Base-by-base conservation (phyloP, 2,888 invertebrate species). In the Proisotoma minuta region DNA sequence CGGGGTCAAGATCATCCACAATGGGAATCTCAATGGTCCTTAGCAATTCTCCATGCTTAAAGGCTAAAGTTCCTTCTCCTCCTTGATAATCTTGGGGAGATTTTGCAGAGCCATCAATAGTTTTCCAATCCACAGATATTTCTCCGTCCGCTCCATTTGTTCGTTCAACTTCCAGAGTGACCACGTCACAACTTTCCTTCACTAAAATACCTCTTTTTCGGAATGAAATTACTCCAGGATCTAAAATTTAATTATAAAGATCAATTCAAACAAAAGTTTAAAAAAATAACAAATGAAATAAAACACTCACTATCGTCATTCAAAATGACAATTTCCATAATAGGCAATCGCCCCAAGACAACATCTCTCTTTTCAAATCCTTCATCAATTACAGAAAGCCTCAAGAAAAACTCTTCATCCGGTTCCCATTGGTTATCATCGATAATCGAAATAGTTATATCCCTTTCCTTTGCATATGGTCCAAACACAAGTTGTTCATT, bases 381-480 rank as follows among this genome's bases (percentile, higher is more conserved):
- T 49, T 74, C 74, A 54, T 75, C 71, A 2, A 77, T 60, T 27
- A 77, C 62, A 2, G 78, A 77, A 56, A 84, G 74, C 71, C 83
- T 81, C 23, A 84, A 79, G 75, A 82, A 83, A 76, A 84, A 84
- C 65, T 82, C 82, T 75, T 84, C 83, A 74, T 83, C 82, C 0
- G 83, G 82, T 75, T 84, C 82, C 83, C 83, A 84, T 64, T 72
- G 70, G 49, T 73, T 72, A 34, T 72, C 72, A 58, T 73, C 73
- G 48, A 72, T 59, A 26, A 73, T 73, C 43, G 60, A 67, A 5
- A 73, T 62, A 2, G 70, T 63, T 2, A 73, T 51, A 26, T 72
- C 70, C 2, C 71, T 53, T 65, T 80, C 78, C 26, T 75, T 76
- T 68, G 84, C 82, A 26, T 79, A 78, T 3, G 79, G 77, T 57